Percentiles rank a stretch among this genome's conserved stretches.
These are phyloP conservation scores for Poecilus cupreus DNA, from an alignment of 2,888 invertebrate genomes.

Conservation along the genomic window DNA sequence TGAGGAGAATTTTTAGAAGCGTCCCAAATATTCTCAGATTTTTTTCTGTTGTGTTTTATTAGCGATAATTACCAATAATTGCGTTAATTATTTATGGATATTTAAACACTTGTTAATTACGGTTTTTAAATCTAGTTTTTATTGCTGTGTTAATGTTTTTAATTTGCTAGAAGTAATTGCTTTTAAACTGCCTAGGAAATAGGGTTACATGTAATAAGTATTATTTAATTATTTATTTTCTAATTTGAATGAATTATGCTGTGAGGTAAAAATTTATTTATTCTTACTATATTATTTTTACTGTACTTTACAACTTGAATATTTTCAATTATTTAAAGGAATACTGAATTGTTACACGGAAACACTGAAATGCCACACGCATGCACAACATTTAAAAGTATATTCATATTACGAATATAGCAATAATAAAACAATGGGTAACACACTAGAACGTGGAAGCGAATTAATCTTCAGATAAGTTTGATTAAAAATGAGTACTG, in stretches of 20 bases:
- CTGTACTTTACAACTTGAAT: too few species aligned
- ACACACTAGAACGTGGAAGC: too few species aligned
- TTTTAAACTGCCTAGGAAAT: conserved; percentile 15
- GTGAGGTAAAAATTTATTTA: neutral
- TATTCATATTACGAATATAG: too few species aligned
- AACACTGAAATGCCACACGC: too few species aligned
- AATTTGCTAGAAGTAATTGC: conserved; percentile 5
- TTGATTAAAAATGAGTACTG: too few species aligned
- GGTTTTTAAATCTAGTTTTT: conserved; percentile 38
- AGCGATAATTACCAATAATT: conserved; percentile 29
- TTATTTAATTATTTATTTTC: conserved; percentile 35
- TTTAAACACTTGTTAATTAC: conserved; percentile 40
- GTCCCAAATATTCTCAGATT: conserved; percentile 26
- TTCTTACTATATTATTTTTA: too few species aligned
- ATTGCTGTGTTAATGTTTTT: conserved; percentile 35
- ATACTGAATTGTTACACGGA: too few species aligned
- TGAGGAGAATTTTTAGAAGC: neutral
- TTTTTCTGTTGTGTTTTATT: conserved; percentile 28
- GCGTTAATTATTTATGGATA: conserved; percentile 39
- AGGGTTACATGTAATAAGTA: conserved; percentile 3
- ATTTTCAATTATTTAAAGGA: too few species aligned
- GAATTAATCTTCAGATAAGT: too few species aligned
- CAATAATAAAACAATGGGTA: too few species aligned
- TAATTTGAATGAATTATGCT: conserved; percentile 14
- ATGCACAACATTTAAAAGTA: too few species aligned